Percentiles rank a stretch among this genome's conserved stretches.
These are phyloP conservation scores for Poeciliopsis retropinna DNA, from an alignment of 2,113 vertebrate species.

Conservation along the genomic window DNA sequence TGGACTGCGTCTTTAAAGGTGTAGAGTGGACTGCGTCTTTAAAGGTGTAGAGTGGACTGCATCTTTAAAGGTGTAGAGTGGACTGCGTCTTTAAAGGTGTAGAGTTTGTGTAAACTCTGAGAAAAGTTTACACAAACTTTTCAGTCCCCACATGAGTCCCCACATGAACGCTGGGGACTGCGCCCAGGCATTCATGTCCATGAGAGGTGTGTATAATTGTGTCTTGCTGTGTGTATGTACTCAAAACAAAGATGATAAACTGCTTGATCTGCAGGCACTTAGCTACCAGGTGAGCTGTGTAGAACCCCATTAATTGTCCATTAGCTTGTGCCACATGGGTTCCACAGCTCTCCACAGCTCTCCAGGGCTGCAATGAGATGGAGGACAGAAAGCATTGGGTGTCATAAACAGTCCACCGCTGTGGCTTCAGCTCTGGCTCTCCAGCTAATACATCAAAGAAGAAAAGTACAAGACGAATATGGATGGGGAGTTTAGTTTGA, in stretches of 20 bases:
- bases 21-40: conserved; percentile 13
- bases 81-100: background rate
- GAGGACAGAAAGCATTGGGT: conserved; percentile 18
- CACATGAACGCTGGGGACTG: background rate
- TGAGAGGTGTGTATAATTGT: conserved; percentile 6
- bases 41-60: conserved; percentile 13
- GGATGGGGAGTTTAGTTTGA: background rate
- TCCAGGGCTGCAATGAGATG: conserved; percentile 30
- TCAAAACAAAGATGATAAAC: conserved; percentile 38
- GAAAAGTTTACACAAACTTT: too few species aligned
- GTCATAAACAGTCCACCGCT: background rate
- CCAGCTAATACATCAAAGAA: background rate
- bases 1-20: background rate
- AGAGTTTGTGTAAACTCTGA: conserved; percentile 35
- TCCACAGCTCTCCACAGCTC: conserved; percentile 37
- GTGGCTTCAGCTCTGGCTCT: background rate
- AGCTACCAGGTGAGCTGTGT: conserved; percentile 54
- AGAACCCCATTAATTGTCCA: conserved; percentile 73
- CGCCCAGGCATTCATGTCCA: conserved; percentile 1
- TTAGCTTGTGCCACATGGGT: conserved; percentile 62
- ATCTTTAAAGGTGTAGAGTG: background rate
- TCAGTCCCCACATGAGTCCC: too few species aligned
- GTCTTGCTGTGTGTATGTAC: conserved; percentile 18
- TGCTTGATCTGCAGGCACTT: conserved; percentile 45
- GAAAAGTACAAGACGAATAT: conserved; percentile 1